Base-by-base conservation (phyloP, 2,113 vertebrate genomes). In the Merops nubicus region DNA sequence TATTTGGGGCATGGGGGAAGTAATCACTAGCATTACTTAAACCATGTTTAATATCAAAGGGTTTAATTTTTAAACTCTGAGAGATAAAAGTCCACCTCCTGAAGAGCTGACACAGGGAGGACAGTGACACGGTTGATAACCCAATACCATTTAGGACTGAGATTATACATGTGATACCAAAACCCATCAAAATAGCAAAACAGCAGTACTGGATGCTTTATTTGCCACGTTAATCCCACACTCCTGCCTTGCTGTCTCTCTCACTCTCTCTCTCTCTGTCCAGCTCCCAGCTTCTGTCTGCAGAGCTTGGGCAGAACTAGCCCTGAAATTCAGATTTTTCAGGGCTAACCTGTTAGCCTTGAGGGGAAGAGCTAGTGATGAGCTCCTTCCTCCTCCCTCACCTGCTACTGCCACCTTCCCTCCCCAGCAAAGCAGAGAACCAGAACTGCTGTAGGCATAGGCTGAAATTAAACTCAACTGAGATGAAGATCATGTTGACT, bases 71-170 rank as follows among this genome's bases (percentile, higher is more conserved):
- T 53, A 54, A 91, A 81, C 33, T 80, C 28, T 17, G 15, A 9
- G 28, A 80, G 42, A 81, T 11, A 17, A 2, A 83, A 80, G 50
- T 28, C 68, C 38, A 67, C 9, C 34, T 74, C 17, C 56, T 34
- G 38, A 81, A 89, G 8, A 83, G 28, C 22, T 80, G 54, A 86
- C 28, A 40, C 7, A 21, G n/a, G 13, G 21, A 85, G 10, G 10
- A 67, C 40, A 48, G 26, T 0, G 0, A 59, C 12, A 36, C 0
- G 0, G 16, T 4, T 43, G 33, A 78, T 7, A 76, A 43, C 5
- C 6, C 57, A 69, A 28, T 20, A 8, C 28, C 62, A 28, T 53
- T 62, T 31, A 78, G 38, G 28, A 62, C 12, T 15, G n/a, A 3
- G 5, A 83, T 63, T 68, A 70, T 3, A 57, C 25, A 51, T 1